Base-by-base conservation (phyloP, 2,888 invertebrate genomes). In the Heliconius erato region DNA sequence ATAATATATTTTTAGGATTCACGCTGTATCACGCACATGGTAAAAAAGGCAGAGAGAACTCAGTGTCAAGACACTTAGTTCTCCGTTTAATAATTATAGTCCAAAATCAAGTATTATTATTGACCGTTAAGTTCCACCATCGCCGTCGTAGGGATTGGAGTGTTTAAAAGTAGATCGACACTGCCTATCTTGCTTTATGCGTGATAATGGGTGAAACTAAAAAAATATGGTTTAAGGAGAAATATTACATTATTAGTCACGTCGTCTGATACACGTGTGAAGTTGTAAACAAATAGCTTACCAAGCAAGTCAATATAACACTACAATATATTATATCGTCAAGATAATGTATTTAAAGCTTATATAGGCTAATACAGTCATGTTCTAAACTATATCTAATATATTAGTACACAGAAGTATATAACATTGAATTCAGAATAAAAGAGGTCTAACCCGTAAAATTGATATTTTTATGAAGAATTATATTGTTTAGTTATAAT, bases 301-400 rank as follows among this genome's bases (percentile, higher is more conserved):
- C 19, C 35, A 78, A 78, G 78, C 65, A 78, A 67, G 67, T 44
- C 23, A 69, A 69, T 71, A 77, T 79, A 81, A 81, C 63, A 74
- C 67, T 81, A 79, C 67, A 79, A 77, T 63, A 63, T 78, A 83
- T 28, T 65, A 80, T 78, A 74, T 82, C 78, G 80, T 83, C 71
- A 80, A 81, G 80, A 79, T 82, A 79, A 80, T 65, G 78, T 85
- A 82, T 82, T 86, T 86, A 86, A 86, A 86, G 86, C 85, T 86
- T 83, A 84, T 82, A 82, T 84, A 86, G 83, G 86, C 83, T 85
- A 86, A 81, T 74, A 80, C 82, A 83, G 82, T 81, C 83, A 84
- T 82, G 65, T 81, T 79, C 82, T 82, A 81, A 79, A 67, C 83
- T 85, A 84, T 78, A 74, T 82, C 86, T 86, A 86, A 86, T 80